Percentiles rank a stretch among this genome's conserved stretches.
phyloP scores from a whole-genome alignment of 2,113 vertebrate genomes.

The Laticauda colubrina region DNA sequence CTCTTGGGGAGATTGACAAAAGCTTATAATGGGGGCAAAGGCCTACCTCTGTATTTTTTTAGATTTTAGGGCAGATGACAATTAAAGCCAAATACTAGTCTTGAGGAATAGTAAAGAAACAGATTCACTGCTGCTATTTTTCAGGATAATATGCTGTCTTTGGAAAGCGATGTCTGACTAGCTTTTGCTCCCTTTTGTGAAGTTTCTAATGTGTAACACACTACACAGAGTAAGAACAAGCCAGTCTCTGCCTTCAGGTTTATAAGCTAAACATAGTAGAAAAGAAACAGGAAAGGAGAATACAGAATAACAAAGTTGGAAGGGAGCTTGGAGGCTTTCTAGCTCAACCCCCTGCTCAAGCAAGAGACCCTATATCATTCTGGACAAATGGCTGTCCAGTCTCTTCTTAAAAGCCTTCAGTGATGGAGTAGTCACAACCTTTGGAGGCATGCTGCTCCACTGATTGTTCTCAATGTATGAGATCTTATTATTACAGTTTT shows the following conservation, averaged over 20 bases:
- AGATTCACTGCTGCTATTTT: neutral
- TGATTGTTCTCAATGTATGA: neutral
- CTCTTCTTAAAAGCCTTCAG: too few relatives aligned
- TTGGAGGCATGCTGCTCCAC: too few relatives aligned
- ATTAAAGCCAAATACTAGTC: neutral
- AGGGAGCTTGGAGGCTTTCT: too few relatives aligned
- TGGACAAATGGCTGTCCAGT: too few relatives aligned
- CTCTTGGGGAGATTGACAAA: neutral
- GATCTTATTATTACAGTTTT: neutral
- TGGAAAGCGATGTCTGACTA: neutral
- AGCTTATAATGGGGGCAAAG: neutral
- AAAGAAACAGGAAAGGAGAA: neutral
- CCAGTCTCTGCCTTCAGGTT: neutral
- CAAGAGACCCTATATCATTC: too few relatives aligned
- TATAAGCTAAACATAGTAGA: neutral
- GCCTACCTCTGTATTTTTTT: neutral
- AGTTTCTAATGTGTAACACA: neutral
- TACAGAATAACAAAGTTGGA: neutral
- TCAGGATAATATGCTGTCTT: neutral
- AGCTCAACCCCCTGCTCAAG: too few relatives aligned
- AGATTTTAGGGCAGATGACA: neutral
- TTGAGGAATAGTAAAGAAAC: too few relatives aligned
- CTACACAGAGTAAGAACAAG: neutral
- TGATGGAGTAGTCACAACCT: too few relatives aligned
- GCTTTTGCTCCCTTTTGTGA: neutral